Evolutionary conservation across 2,797 vertebrate species (phyloP), one percentile per base, ranked within the genome.

Genomic region (Platyrinchus mystaceus): DNA sequence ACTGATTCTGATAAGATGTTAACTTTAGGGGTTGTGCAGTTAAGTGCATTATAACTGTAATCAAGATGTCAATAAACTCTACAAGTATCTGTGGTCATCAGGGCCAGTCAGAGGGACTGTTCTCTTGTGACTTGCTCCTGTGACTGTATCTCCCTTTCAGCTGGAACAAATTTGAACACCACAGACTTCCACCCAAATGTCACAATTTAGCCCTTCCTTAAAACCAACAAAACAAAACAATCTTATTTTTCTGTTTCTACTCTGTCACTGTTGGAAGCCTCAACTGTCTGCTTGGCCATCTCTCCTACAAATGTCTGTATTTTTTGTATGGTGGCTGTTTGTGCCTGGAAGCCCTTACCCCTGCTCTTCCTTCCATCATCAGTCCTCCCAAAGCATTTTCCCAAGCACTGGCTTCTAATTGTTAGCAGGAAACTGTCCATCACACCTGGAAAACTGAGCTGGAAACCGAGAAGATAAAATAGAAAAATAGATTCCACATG

Each of bases 401-500:
- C 43, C 1, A 6, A 55, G 18, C 39, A 86, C 26, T 47, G 77
- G 24, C 18, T 64, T 62, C 69, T 75, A 15, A 5, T 12, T 84
- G 27, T 49, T 56, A 55, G 28, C n/a, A 50, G n/a, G 39, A 59
- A 90, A 27, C 43, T 24, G 12, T 10, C 30, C 4, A 3, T 17
- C 43, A 28, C 28, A 77, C 21, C 69, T 41, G 67, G n/a, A 39
- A 87, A 78, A 84, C 4, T 19, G 43, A 91, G 15, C 44, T 83
- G 49, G 49, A 50, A 88, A 64, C 6, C 2, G 5, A 47, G 60
- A 74, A 71, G 18, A 41, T 82, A 39, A 74, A 80, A n/a, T 2
- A 44, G 26, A 85, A 70, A 83, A 56, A 21, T 18, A 43, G 70
- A 37, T 12, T 70, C 24, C 41, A 20, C 5, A 7, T 0, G 0